Percentiles rank a stretch among this genome's conserved stretches.
These are phyloP conservation scores for Puntigrus tetrazona DNA, from an alignment of 2,113 vertebrate species.

Conservation along the genomic window DNA sequence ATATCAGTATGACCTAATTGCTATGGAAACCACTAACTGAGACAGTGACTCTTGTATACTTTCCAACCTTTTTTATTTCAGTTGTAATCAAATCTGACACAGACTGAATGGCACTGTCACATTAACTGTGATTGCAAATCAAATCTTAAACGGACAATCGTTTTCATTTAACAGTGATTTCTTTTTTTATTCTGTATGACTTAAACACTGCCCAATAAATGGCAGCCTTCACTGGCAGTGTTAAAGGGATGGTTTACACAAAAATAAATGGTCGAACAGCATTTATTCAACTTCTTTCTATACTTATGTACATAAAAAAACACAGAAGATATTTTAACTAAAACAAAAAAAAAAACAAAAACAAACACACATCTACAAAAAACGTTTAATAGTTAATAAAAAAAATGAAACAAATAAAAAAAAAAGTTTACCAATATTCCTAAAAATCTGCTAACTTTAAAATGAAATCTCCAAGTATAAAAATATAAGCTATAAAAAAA, in stretches of 20 bases:
- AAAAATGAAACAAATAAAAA: too few relatives aligned
- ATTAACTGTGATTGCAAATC: not conserved
- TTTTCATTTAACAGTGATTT: not conserved
- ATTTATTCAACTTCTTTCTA: too few relatives aligned
- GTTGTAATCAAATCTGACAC: slow-evolving; percentile 31
- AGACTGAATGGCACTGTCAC: not conserved
- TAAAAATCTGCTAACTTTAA: not conserved
- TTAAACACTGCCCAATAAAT: not conserved
- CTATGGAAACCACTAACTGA: slow-evolving; percentile 5
- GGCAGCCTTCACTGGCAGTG: not conserved
- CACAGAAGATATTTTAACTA: not conserved
- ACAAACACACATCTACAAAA: not conserved
- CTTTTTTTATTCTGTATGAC: not conserved
- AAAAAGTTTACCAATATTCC: too few relatives aligned
- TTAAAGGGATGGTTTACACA: not conserved
- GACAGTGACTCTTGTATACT: not conserved
- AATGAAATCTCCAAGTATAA: not conserved
- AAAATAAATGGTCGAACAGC: not conserved
- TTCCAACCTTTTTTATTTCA: slow-evolving; percentile 3
- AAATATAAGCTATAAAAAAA: not conserved
- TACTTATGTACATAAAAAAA: not conserved
- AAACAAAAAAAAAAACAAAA: not conserved
- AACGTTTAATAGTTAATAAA: too few relatives aligned
- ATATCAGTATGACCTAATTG: slow-evolving; percentile 22
- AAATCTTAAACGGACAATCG: not conserved